Evolutionary conservation across 1,140 invertebrate species (phyloP).

Genomic region (Drosophila navojoa): DNA sequence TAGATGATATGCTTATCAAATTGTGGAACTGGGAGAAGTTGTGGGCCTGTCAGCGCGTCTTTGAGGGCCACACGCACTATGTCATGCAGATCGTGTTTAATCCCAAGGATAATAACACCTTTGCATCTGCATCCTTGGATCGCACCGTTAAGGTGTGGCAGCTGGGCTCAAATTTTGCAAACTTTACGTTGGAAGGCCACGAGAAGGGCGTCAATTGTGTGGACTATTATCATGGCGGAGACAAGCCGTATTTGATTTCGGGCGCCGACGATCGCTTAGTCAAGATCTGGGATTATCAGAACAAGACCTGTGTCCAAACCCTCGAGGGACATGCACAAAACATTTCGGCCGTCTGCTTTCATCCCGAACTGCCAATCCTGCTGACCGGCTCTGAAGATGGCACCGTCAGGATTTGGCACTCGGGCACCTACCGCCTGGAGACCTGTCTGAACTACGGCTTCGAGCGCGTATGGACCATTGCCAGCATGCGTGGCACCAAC

Average conservation of each 20-base stretch:
- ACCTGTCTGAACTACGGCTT: slow-evolving; percentile 99
- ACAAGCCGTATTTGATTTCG: slow-evolving; percentile 99
- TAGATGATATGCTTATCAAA: slow-evolving; percentile 98
- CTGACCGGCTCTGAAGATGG: slow-evolving; percentile 99
- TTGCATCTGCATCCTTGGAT: slow-evolving; percentile 99
- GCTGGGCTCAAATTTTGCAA: slow-evolving; percentile 97
- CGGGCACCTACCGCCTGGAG: slow-evolving; percentile 98
- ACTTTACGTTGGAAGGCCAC: slow-evolving; percentile 99
- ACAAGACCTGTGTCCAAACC: slow-evolving; percentile 99
- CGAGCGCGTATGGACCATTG: slow-evolving; percentile 98
- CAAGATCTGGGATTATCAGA: slow-evolving; percentile 99
- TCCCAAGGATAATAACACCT: slow-evolving; percentile 99
- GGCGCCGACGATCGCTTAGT: slow-evolving; percentile 98
- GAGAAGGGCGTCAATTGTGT: slow-evolving; percentile 99
- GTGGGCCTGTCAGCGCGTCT: slow-evolving; percentile 98
- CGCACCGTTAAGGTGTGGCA: slow-evolving; percentile 99
- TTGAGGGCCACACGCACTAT: slow-evolving; percentile 99
- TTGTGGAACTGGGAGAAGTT: slow-evolving; percentile 99
- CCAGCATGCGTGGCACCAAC: slow-evolving; percentile 97
- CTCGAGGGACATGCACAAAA: slow-evolving; percentile 98
- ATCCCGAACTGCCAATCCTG: slow-evolving; percentile 98
- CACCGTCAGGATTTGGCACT: slow-evolving; percentile 98
- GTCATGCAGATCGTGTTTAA: slow-evolving; percentile 99
- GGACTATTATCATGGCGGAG: slow-evolving; percentile 99
- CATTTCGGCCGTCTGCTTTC: slow-evolving; percentile 96